These are phyloP conservation scores for Caenorhabditis angaria DNA, from an alignment of 2,888 invertebrate species.

Conservation along the genomic window DNA sequence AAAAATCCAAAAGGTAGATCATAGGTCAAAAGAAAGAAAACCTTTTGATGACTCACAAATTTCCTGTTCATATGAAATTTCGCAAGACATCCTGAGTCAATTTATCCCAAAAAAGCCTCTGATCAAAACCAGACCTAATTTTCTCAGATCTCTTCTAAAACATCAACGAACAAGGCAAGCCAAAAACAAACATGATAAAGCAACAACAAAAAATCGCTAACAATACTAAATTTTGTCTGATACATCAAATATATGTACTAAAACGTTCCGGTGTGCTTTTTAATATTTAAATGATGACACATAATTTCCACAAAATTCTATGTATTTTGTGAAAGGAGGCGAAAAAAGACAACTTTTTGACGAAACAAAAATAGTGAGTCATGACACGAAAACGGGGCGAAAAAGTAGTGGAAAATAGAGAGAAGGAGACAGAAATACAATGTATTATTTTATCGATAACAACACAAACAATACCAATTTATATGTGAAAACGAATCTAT, in stretches of 20 bases:
- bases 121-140: no score
- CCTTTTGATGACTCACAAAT: no score
- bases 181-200: background rate
- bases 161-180: background rate
- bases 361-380: background rate
- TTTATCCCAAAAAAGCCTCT: no score
- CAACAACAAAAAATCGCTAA: background rate
- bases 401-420: background rate
- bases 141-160: background rate
- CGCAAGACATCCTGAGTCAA: no score
- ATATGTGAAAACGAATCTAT: no score
- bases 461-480: constrained; percentile 1
- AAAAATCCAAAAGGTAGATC: no score
- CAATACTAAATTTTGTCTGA: background rate
- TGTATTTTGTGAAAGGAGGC: background rate
- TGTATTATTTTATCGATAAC: background rate
- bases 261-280: background rate
- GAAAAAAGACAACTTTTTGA: background rate
- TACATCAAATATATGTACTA: background rate
- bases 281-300: constrained; percentile 12
- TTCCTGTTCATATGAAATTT: no score
- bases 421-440: background rate
- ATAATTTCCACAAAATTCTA: no score
- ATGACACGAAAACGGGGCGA: constrained; percentile 3
- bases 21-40: no score